phyloP scores from a whole-genome alignment of 2,888 invertebrate species.

The Himalopsyche japonica region DNA sequence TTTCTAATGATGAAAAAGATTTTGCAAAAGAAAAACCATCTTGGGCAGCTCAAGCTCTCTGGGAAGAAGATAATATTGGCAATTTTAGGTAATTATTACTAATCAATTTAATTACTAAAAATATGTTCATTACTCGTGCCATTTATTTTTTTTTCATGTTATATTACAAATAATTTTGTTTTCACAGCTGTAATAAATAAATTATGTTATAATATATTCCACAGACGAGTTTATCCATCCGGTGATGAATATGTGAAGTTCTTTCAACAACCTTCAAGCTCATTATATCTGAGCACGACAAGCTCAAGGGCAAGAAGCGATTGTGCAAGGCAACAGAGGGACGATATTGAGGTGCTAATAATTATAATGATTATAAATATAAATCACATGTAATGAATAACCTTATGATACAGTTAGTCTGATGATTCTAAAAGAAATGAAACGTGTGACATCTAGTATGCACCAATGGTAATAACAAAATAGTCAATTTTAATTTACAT shows the following conservation, averaged over 20 bases:
- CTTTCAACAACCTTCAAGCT: constrained; percentile 75
- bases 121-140: background rate
- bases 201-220: background rate
- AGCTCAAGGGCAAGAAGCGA: constrained; percentile 78
- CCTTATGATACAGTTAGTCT: too few species aligned
- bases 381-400: too few species aligned
- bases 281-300: constrained; percentile 74
- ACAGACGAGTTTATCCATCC: constrained; percentile 69
- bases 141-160: background rate
- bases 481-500: too few species aligned
- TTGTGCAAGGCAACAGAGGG: constrained; percentile 69
- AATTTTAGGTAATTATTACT: constrained; percentile 60
- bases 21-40: constrained; percentile 53
- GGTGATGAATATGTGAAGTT: constrained; percentile 68
- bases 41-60: constrained; percentile 66
- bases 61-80: constrained; percentile 77
- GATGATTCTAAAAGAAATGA: too few species aligned
- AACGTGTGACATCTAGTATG: too few species aligned
- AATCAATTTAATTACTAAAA: background rate
- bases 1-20: constrained; percentile 12
- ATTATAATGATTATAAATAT: too few species aligned
- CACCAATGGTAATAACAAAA: too few species aligned
- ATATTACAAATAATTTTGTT: too few species aligned
- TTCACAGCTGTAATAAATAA: too few species aligned
- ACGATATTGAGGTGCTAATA: constrained; percentile 64